phyloP scores from a whole-genome alignment of 2,113 vertebrate species.

The Callorhinus ursinus region DNA sequence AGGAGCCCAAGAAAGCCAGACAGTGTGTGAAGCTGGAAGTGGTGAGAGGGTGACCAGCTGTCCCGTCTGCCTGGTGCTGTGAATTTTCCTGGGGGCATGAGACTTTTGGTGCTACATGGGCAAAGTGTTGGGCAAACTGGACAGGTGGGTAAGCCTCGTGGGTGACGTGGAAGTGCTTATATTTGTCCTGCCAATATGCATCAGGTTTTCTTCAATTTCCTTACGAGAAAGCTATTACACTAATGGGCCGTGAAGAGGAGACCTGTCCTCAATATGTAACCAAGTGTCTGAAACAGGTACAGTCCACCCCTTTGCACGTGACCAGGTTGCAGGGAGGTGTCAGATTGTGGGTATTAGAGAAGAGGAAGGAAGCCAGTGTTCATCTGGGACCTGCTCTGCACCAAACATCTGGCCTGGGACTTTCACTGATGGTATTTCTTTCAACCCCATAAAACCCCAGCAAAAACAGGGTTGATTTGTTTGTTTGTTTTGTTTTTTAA shows the following conservation, averaged over 20 bases:
- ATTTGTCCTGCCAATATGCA: not conserved
- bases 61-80: not conserved
- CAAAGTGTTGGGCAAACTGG: not conserved
- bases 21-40: not conserved
- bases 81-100: not conserved
- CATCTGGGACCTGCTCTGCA: not conserved
- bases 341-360: not conserved
- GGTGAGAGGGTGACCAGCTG: not conserved
- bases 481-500: not conserved
- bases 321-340: not conserved
- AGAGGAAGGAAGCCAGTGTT: not conserved
- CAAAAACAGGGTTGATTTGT: not conserved
- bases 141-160: not conserved
- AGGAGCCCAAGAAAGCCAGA: not conserved
- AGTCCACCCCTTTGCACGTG: no score
- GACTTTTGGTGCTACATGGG: not conserved
- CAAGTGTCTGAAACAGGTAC: not conserved
- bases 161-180: not conserved
- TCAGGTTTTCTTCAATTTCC: not conserved
- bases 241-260: not conserved
- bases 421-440: not conserved
- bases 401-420: not conserved
- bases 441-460: not conserved
- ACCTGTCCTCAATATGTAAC: not conserved
- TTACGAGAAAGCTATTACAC: not conserved